These are phyloP conservation scores for Teleopsis dalmanni DNA, from an alignment of 1,140 invertebrate genomes.

Conservation along the genomic window DNA sequence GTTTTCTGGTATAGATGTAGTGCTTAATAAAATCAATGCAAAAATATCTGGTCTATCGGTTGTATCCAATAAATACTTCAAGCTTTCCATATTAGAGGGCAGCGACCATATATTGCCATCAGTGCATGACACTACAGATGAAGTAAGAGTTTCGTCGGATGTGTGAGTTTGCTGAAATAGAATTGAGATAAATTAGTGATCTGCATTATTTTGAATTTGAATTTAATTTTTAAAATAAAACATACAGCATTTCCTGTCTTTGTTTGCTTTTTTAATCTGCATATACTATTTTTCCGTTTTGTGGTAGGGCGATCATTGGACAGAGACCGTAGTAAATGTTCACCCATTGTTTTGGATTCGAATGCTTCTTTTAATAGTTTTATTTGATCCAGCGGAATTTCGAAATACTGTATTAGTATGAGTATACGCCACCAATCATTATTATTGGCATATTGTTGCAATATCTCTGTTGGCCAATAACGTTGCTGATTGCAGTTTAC, in stretches of 20 bases:
- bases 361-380: conserved; percentile 40
- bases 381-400: conserved; percentile 49
- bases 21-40: conserved; percentile 31
- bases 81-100: conserved; percentile 6
- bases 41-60: conserved; percentile 30
- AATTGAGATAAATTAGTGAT: too few species aligned
- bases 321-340: conserved; percentile 44
- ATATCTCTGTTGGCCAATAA: conserved; percentile 46
- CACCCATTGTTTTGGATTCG: conserved; percentile 35
- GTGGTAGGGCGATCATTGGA: conserved; percentile 11
- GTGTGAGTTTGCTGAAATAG: conserved; percentile 14
- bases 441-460: conserved; percentile 46
- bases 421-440: conserved; percentile 53
- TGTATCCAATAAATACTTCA: conserved; percentile 11
- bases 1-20: conserved; percentile 16
- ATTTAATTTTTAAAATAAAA: too few species aligned
- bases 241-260: neutral
- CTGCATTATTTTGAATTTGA: too few species aligned
- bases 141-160: conserved; percentile 27
- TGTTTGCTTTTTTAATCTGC: conserved; percentile 6
- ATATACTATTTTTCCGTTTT: too few species aligned
- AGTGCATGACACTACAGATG: conserved; percentile 19
- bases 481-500: conserved; percentile 28
- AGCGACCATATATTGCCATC: conserved; percentile 18
- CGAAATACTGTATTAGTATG: conserved; percentile 50